Conservation (phyloP, 2,888 invertebrate genomes). For the Protula sp. region DNA sequence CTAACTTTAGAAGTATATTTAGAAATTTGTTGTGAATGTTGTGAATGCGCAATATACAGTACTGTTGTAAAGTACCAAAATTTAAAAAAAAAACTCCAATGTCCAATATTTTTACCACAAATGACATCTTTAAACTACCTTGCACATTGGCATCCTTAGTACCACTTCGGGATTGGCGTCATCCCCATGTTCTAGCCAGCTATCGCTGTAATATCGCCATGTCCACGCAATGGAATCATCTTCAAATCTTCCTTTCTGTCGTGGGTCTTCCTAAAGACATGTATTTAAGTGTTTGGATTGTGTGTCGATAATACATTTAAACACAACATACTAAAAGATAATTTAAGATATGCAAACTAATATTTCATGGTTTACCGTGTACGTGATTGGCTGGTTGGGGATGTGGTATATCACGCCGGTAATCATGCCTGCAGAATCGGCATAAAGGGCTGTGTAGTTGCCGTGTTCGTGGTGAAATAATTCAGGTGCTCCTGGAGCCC, state of each 20-base stretch:
- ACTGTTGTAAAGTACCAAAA: too few relatives aligned
- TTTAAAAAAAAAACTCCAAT: too few relatives aligned
- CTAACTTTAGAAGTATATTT: too few relatives aligned
- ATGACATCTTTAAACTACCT: conserved; percentile 28
- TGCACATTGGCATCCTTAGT: conserved; percentile 42
- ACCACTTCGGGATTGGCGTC: conserved; percentile 35
- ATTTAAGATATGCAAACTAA: too few relatives aligned
- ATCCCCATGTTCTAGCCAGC: conserved; percentile 19
- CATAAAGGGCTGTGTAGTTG: not conserved
- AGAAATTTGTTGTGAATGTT: too few relatives aligned
- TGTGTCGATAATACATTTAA: too few relatives aligned
- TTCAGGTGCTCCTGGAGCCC: too few relatives aligned
- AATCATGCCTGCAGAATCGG: not conserved
- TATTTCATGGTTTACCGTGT: not conserved
- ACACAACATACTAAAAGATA: too few relatives aligned
- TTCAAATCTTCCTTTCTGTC: conserved; percentile 1
- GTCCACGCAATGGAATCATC: conserved; percentile 34
- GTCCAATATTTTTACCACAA: too few relatives aligned
- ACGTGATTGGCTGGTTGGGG: not conserved
- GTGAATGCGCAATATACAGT: too few relatives aligned
- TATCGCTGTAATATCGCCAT: conserved; percentile 26
- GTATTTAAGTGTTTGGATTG: too few relatives aligned
- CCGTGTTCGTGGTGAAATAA: not conserved
- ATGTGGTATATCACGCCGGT: not conserved
- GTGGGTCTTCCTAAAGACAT: not conserved